Conservation (phyloP, 2,797 vertebrate genomes). For the Siniperca obscura region DNA sequence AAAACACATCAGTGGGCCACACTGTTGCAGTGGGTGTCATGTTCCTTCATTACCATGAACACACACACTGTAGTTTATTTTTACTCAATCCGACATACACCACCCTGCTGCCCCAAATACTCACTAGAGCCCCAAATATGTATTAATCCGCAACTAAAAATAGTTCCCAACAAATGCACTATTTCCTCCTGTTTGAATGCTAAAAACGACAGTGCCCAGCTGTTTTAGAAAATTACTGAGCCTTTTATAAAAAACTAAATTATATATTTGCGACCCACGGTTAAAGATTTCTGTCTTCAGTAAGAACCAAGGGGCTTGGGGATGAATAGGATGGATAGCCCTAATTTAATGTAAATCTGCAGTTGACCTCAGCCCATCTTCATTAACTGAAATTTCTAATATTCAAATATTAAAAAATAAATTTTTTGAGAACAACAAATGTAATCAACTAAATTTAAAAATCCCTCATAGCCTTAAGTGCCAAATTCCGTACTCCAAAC, state of each 20-base stretch:
- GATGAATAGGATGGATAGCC: not conserved
- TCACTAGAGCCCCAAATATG: too few relatives aligned
- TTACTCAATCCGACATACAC: not conserved
- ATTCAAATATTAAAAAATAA: not conserved
- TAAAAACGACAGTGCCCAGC: too few relatives aligned
- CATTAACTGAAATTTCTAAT: constrained; percentile 1
- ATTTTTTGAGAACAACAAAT: not conserved
- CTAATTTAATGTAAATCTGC: constrained; percentile 14
- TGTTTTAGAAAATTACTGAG: too few relatives aligned
- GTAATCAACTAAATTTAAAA: constrained; percentile 3
- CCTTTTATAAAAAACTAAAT: not conserved
- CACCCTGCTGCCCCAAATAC: too few relatives aligned
- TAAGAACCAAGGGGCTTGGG: not conserved
- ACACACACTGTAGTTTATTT: not conserved
- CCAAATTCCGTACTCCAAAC: not conserved
- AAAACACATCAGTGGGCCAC: not conserved
- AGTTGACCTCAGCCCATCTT: constrained; percentile 6
- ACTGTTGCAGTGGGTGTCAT: not conserved
- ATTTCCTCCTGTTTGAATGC: too few relatives aligned
- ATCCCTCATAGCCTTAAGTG: not conserved
- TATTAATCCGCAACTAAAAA: too few relatives aligned
- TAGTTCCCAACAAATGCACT: too few relatives aligned
- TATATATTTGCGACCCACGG: not conserved
- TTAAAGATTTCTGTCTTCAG: not conserved
- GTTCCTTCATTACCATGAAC: not conserved